Evolutionary conservation across 2,888 invertebrate genomes (phyloP), one percentile per base, ranked within the genome.

Genomic region (Caenorhabditis drosophilae): DNA sequence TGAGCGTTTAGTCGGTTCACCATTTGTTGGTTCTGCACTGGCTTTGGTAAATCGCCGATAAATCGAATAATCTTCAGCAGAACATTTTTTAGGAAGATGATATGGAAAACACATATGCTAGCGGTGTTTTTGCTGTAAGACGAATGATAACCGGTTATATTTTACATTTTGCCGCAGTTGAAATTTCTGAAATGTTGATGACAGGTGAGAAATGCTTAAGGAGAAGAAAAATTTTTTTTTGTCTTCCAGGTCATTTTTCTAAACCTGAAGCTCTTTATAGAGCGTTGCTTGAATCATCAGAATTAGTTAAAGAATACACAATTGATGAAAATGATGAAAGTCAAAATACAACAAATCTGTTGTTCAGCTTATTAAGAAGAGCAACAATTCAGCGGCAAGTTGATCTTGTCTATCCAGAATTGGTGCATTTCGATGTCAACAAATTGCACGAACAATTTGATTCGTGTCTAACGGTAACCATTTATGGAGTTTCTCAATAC

Each of bases 111-210:
- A 58, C 53, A 1, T 62, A 47, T 20, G 35, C 51, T 6, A 57
- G 49, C 23, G 57, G 68, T 4, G 42, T 66, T 2, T 69, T 55
- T 46, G 53, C 69, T 2, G 56, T 74, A 22, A 58, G 63, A 2
- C 35, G 63, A 11, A 70, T 74, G 70, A 72, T 80, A 44, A 67
- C 73, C 31, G 78, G 80, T n/a, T 68, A 77, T 34, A 76, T 81
- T 45, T 70, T 81, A 18, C 76, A 81, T 56, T 57, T 81, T 35
- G 59, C 73, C 7, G 81, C 81, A 9, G 57, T 81, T 9, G 81
- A 81, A 64, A 64, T 80, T 20, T 72, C 77, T 2, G 52, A 72
- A 27, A 64, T 58, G 58, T 52, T 64, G 16, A 59, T 59, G 12
- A 52, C 51, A 31, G 63, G 62, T 12, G 7, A 40, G 6, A 40